A percentile compares a stretch with the other conserved stretches of the same genome.
These are phyloP conservation scores for Teleogryllus occipitalis DNA, from an alignment of 1,140 invertebrate genomes.

Conservation along the genomic window DNA sequence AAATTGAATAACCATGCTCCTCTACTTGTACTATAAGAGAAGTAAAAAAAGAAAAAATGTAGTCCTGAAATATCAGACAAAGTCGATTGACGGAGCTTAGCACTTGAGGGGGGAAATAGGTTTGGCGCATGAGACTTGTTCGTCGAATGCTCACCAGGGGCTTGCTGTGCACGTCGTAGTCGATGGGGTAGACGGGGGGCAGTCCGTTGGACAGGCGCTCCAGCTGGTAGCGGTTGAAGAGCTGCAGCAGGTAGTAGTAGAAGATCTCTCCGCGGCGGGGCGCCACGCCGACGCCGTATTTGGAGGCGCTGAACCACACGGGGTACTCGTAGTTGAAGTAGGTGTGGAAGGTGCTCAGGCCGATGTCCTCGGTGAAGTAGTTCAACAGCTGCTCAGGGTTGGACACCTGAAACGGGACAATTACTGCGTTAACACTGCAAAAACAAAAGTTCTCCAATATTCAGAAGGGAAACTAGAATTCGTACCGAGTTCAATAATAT, in stretches of 20 bases:
- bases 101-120: too few relatives aligned
- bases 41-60: too few relatives aligned
- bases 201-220: conserved; percentile 52
- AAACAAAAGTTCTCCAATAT: too few relatives aligned
- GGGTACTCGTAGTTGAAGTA: conserved; percentile 55
- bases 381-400: conserved; percentile 49
- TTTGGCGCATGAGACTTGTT: too few relatives aligned
- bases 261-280: conserved; percentile 51
- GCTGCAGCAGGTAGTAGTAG: conserved; percentile 49
- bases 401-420: conserved; percentile 29
- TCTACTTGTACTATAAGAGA: too few relatives aligned
- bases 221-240: conserved; percentile 55
- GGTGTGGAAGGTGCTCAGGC: conserved; percentile 60
- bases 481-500: too few relatives aligned
- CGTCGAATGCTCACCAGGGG: not conserved
- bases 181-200: conserved; percentile 33
- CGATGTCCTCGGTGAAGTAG: conserved; percentile 67
- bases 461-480: too few relatives aligned
- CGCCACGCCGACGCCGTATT: conserved; percentile 40
- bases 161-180: conserved; percentile 43
- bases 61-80: too few relatives aligned
- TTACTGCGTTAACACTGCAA: too few relatives aligned
- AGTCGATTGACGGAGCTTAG: too few relatives aligned
- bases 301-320: conserved; percentile 47
- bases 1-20: too few relatives aligned